Evolutionary conservation across 1,140 invertebrate genomes (phyloP).

Genomic region (Caenorhabditis latens): DNA sequence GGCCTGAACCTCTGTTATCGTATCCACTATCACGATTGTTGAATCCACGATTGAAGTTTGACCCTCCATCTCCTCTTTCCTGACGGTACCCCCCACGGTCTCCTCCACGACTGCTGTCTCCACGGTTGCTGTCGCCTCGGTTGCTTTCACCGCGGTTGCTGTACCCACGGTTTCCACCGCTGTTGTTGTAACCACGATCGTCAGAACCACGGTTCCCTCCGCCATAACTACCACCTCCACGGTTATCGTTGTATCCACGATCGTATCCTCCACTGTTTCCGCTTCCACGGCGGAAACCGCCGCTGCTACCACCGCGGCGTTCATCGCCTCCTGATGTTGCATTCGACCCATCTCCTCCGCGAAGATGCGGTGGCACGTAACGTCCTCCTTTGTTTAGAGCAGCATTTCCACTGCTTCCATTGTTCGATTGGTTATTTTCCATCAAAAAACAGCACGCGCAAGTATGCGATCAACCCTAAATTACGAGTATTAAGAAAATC

Average conservation of each 20-base stretch:
- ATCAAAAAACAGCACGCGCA: slow-evolving; percentile 51
- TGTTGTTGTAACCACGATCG: slow-evolving; percentile 37
- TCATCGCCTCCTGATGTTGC: slow-evolving; percentile 20
- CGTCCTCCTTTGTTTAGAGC: slow-evolving; percentile 42
- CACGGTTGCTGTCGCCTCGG: neutral
- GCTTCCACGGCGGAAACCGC: slow-evolving; percentile 25
- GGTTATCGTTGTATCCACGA: slow-evolving; percentile 42
- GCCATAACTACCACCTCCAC: slow-evolving; percentile 6
- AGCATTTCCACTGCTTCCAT: slow-evolving; percentile 54
- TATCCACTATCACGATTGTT: slow-evolving; percentile 25
- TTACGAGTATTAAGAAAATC: neutral
- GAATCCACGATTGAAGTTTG: slow-evolving; percentile 28
- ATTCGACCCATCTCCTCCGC: neutral
- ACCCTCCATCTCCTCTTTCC: slow-evolving; percentile 25
- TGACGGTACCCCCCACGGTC: slow-evolving; percentile 7
- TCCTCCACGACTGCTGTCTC: neutral
- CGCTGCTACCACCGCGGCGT: slow-evolving; percentile 27
- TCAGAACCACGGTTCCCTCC: slow-evolving; percentile 22
- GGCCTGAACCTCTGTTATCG: slow-evolving; percentile 45
- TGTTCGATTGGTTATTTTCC: slow-evolving; percentile 55
- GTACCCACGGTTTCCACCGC: slow-evolving; percentile 41
- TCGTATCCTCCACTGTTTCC: slow-evolving; percentile 21
- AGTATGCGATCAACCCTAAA: slow-evolving; percentile 50
- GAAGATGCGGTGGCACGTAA: slow-evolving; percentile 54
- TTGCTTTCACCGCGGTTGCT: slow-evolving; percentile 24